These are phyloP conservation scores for Anodontia alba DNA, from an alignment of 2,888 invertebrate species.

Conservation along the genomic window DNA sequence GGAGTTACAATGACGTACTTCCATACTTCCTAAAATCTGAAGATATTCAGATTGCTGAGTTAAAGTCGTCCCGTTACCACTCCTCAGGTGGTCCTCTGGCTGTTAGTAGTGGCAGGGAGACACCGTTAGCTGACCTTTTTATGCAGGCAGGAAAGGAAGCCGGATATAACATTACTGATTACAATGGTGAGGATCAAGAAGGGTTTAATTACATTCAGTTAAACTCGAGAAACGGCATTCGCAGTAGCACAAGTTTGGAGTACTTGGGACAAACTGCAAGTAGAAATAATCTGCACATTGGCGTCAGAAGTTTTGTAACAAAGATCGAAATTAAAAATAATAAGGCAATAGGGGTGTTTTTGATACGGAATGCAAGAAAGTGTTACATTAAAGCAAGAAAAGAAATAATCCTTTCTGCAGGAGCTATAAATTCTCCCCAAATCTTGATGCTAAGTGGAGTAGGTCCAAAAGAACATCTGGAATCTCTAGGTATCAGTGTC, in stretches of 20 bases:
- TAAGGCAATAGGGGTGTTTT: conserved; percentile 70
- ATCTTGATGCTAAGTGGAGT: conserved; percentile 83
- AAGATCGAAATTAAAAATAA: conserved; percentile 71
- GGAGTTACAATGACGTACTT: conserved; percentile 34
- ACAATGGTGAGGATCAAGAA: conserved; percentile 21
- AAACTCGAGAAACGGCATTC: conserved; percentile 17
- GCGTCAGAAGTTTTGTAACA: conserved; percentile 51
- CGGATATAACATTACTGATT: conserved; percentile 28
- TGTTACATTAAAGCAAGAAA: conserved; percentile 60
- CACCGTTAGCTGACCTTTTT: conserved; percentile 12
- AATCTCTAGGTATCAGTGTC: conserved; percentile 77
- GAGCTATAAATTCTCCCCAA: conserved; percentile 82
- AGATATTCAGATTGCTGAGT: conserved; percentile 11
- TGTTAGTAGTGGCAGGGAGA: conserved; percentile 1
- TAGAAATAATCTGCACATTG: conserved; percentile 29
- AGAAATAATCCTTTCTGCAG: conserved; percentile 81
- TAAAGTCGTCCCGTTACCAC: conserved; percentile 14
- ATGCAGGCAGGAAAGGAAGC: conserved; percentile 28
- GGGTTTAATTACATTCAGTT: conserved; percentile 23
- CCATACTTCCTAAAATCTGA: conserved; percentile 14
- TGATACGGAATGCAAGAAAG: conserved; percentile 59
- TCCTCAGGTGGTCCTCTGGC: conserved; percentile 31
- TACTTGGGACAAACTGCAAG: background rate
- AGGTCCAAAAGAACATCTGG: conserved; percentile 80
- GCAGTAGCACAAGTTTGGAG: conserved; percentile 23